Base-by-base conservation (phyloP, 1,140 invertebrate genomes). In the Drosophila sechellia region DNA sequence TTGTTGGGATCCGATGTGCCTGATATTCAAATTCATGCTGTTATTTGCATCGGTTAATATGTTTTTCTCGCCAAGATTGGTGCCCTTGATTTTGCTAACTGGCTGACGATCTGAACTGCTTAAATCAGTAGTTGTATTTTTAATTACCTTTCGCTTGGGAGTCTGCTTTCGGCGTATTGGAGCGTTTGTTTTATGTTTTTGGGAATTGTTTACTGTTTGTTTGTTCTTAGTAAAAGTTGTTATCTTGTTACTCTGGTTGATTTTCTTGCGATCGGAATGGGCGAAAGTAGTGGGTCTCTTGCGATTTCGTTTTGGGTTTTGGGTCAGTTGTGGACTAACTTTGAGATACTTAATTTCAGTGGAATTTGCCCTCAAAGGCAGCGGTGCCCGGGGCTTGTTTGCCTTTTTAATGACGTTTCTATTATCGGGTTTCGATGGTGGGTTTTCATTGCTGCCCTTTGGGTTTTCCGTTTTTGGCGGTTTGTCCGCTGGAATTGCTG, bases 141-240 rank as follows among this genome's bases (percentile, higher is more conserved):
- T 68, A 53, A 65, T 68, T 68, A 45, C 46, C 31, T 65, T 68
- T 65, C 46, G 64, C 20, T 52, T 68, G 45, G 4, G 25, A n/a
- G 11, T 22, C 25, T 27, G 46, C 35, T 10, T 31, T 31, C 43
- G 27, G 22, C n/a, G 34, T 13, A 27, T 22, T 31, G 15, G 11
- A 13, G 2, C 2, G 31, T 43, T 68, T 3, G 59, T 25, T 64
- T 27, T 68, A 4, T 64, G 59, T 1, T 43, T 43, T 49, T 68
- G 46, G 10, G 31, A 35, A 43, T 34, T 48, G 6, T 5, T 13
- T 4, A 11, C 6, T 35, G 64, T 64, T 65, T 40, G 50, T 37
- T 31, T 43, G n/a, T 45, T 50, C 5, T 52, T 68, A 13, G 22
- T 60, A 12, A 22, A 8, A 10, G 27, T 5, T n/a, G 0, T 64